Conservation (phyloP, 2,113 vertebrate species). For the Antechinus flavipes region DNA sequence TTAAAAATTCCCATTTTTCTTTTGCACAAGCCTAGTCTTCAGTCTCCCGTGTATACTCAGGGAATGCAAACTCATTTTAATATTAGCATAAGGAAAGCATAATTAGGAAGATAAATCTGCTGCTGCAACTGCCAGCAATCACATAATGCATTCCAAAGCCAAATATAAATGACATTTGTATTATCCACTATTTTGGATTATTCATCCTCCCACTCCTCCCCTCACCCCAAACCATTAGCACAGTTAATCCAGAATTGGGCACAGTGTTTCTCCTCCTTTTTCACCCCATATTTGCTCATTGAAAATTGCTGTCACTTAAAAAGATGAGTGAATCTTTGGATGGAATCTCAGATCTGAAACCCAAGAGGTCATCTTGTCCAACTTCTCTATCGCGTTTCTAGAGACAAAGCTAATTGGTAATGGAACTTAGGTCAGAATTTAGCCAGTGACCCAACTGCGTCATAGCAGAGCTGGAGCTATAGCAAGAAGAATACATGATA, state of each 20-base stretch:
- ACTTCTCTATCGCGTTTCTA: not conserved
- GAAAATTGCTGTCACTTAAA: not conserved
- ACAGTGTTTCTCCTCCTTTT: slow-evolving; percentile 13
- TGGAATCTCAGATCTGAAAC: not conserved
- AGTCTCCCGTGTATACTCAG: slow-evolving; percentile 32
- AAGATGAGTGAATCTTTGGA: not conserved
- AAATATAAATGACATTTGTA: slow-evolving; percentile 48
- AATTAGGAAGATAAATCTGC: slow-evolving; percentile 68
- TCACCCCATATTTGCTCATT: not conserved
- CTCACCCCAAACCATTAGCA: not conserved
- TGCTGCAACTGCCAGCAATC: slow-evolving; percentile 36
- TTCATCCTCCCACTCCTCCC: slow-evolving; percentile 23
- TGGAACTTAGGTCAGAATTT: not conserved
- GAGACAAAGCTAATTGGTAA: not conserved
- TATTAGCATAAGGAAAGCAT: slow-evolving; percentile 64
- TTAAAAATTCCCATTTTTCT: slow-evolving; percentile 47
- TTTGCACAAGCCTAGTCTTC: slow-evolving; percentile 15
- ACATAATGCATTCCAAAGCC: slow-evolving; percentile 13
- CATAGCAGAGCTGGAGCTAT: not conserved
- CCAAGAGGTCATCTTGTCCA: not conserved
- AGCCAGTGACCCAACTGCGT: not conserved
- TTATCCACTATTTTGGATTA: slow-evolving; percentile 13
- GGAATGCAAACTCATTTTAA: slow-evolving; percentile 58
- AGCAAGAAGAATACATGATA: not conserved
- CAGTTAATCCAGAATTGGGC: slow-evolving; percentile 29